Evolutionary conservation across 2,113 vertebrate genomes (phyloP).

Genomic region (Sceloporus tristichus): DNA sequence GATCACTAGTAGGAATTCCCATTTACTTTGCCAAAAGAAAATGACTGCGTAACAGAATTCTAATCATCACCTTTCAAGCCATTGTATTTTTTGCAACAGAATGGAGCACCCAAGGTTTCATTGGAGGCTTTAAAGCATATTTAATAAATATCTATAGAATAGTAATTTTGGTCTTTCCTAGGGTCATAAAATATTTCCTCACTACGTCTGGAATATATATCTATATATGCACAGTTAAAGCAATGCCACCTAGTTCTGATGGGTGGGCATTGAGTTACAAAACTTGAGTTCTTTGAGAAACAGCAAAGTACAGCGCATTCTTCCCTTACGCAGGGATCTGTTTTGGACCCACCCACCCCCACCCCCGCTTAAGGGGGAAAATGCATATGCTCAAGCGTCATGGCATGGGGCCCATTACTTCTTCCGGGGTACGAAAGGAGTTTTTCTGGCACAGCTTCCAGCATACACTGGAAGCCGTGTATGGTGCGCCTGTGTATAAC

Average conservation of each 20-base stretch:
- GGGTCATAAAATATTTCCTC: conserved; percentile 40
- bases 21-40: conserved; percentile 29
- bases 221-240: conserved; percentile 42
- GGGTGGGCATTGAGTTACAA: too few relatives aligned
- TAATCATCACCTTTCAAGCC: conserved; percentile 49
- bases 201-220: conserved; percentile 11
- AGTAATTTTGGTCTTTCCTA: conserved; percentile 40
- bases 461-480: too few relatives aligned
- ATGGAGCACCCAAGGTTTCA: conserved; percentile 42
- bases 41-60: conserved; percentile 30
- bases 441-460: too few relatives aligned
- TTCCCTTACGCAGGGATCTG: too few relatives aligned
- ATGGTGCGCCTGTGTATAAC: too few relatives aligned
- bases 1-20: conserved; percentile 42
- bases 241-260: conserved; percentile 15
- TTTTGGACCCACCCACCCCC: too few relatives aligned
- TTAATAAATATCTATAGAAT: conserved; percentile 38
- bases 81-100: conserved; percentile 26
- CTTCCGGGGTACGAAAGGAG: too few relatives aligned
- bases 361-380: too few relatives aligned
- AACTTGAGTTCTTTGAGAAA: too few relatives aligned
- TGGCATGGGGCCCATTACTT: too few relatives aligned
- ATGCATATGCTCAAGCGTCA: too few relatives aligned
- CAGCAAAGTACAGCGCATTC: too few relatives aligned
- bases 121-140: background rate